phyloP scores from a whole-genome alignment of 2,797 vertebrate genomes.

The Halcyon badia region DNA sequence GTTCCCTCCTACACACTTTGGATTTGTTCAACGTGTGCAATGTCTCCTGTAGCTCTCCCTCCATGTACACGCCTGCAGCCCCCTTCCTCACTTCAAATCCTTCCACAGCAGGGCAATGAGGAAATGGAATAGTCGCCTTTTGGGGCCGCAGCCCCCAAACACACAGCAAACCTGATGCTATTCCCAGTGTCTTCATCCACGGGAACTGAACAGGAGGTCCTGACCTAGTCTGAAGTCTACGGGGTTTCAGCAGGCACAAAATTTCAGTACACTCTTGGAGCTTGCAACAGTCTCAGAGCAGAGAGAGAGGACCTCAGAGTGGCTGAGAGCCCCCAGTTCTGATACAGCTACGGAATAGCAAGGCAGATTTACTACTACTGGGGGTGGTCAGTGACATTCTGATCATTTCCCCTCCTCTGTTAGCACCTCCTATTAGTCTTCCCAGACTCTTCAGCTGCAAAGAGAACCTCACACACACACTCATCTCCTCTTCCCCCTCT shows the following conservation, averaged over 20 bases:
- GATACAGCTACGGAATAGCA: not conserved
- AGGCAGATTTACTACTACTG: not conserved
- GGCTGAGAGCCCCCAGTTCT: not conserved
- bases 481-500: not conserved
- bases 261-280: not conserved
- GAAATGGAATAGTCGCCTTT: not conserved
- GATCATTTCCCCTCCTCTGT: not conserved
- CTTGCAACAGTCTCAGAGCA: not conserved
- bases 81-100: not conserved
- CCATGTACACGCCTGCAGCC: not conserved
- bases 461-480: not conserved
- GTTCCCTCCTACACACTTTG: not conserved
- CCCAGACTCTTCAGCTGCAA: not conserved
- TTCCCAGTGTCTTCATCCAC: not conserved
- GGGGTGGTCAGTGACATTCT: not conserved
- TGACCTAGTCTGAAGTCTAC: not conserved
- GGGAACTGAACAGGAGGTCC: not conserved
- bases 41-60: not conserved
- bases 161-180: not conserved
- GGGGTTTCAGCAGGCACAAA: not conserved
- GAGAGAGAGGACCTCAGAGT: not conserved
- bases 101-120: not conserved
- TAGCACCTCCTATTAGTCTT: not conserved
- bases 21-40: not conserved
- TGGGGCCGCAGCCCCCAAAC: not conserved